phyloP scores from a whole-genome alignment of 2,888 invertebrate genomes.

The Nebria salina region DNA sequence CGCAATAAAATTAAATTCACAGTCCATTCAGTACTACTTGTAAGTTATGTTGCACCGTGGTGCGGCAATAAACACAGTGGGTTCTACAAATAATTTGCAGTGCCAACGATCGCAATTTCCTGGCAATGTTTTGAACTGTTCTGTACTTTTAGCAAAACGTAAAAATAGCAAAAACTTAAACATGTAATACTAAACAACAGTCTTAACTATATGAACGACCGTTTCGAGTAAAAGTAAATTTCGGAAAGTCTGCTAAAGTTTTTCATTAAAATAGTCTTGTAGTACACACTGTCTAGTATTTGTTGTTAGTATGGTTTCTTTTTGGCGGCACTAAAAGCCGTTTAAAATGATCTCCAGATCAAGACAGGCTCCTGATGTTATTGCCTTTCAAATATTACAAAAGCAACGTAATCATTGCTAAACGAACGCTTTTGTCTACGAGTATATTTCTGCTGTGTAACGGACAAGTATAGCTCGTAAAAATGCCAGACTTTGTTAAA shows the following conservation, averaged over 20 bases:
- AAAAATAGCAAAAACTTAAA: background rate
- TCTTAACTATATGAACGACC: background rate
- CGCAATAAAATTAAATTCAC: background rate
- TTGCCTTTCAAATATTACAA: slow-evolving; percentile 22
- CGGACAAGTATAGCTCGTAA: background rate
- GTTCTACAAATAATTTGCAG: background rate
- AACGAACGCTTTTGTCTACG: slow-evolving; percentile 23
- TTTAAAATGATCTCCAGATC: background rate
- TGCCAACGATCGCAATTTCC: slow-evolving; percentile 1
- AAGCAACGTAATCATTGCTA: background rate
- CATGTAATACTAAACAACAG: background rate
- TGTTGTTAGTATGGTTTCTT: background rate
- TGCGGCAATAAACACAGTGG: background rate
- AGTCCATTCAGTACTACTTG: background rate
- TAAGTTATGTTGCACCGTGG: background rate
- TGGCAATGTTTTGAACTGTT: background rate
- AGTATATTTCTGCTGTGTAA: background rate
- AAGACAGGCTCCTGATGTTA: background rate
- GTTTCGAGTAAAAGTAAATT: background rate
- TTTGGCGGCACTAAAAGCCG: background rate
- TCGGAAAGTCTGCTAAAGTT: background rate
- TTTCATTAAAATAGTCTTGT: background rate
- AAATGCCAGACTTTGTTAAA: background rate
- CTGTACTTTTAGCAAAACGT: background rate
- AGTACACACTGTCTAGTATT: background rate